Base-by-base conservation (phyloP, 2,797 vertebrate species). In the Lates japonicus region DNA sequence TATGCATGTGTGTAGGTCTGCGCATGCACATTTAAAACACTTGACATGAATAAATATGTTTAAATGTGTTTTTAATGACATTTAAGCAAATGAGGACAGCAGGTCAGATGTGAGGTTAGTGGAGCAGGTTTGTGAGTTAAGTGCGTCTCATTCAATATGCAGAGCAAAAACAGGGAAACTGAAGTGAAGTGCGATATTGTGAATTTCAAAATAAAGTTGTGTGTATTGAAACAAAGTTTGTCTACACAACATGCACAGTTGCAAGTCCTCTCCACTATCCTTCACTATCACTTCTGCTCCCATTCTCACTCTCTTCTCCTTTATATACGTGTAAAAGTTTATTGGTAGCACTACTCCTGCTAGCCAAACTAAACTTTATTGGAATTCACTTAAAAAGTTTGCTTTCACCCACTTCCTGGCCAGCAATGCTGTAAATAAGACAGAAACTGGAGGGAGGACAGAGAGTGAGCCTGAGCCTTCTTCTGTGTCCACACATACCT, bases 401-500 rank as follows among this genome's bases (percentile, higher is more conserved):
- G 54, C 66, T 57, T 73, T 78, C 46, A 71, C 25, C 58, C 59
- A 59, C 79, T 80, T 80, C 25, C 73, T 61, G 67, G 25, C 29
- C 35, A 49, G 74, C 7, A 12, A 14, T 37, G 65, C 58, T 17
- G 69, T 46, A 42, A 83, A 83, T 66, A 80, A 65, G 81, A 78
- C 64, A 67, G 67, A 78, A 76, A 65, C 41, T 54, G 68, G 14
- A 79, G 13, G 64, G 65, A 61, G 78, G 25, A 29, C 22, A 69
- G 58, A 69, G 48, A 71, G 60, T 41, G 20, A 70, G 74, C 44
- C 73, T 76, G 69, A 90, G 81, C 71, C 80, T 71, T 74, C 61
- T 20, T 83, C 87, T 87, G 83, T 83, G 86, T 78, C 82, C 72
- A 35, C 70, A 63, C 81, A 87, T 85, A 81, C 86, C 81, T 74